Conservation (phyloP, 2,888 invertebrate genomes). For the Augiades crinisus region DNA sequence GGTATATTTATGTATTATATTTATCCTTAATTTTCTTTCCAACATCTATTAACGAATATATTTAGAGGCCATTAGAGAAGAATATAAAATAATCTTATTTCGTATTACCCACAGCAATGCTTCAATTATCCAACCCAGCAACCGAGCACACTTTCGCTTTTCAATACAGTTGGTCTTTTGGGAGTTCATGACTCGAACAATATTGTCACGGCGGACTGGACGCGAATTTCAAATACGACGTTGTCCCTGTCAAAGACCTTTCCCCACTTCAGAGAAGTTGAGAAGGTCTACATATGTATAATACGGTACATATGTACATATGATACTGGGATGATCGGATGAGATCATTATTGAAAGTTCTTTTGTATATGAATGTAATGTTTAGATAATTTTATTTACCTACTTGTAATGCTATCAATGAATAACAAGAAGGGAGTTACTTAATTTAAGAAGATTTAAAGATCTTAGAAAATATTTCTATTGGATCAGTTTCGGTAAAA, state of each 20-base stretch:
- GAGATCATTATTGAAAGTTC: neutral
- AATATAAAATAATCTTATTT: no score
- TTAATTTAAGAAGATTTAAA: no score
- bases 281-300: neutral
- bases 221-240: conserved; percentile 7
- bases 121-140: neutral
- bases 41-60: no score
- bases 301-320: neutral
- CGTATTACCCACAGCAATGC: neutral
- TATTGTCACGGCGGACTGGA: conserved; percentile 1
- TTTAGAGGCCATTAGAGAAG: no score
- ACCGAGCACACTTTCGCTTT: conserved; percentile 7
- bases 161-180: conserved; percentile 6
- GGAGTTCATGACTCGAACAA: conserved; percentile 10
- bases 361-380: no score
- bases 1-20: no score
- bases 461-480: no score
- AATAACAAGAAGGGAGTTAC: no score
- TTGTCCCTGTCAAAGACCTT: neutral
- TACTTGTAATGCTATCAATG: no score
- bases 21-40: no score
- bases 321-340: neutral
- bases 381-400: no score
- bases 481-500: no score
- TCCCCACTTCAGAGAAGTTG: neutral